A percentile compares a stretch with the other conserved stretches of the same genome.
Conservation (phyloP, 2,888 invertebrate genomes). For the Eristalis arbustorum region DNA sequence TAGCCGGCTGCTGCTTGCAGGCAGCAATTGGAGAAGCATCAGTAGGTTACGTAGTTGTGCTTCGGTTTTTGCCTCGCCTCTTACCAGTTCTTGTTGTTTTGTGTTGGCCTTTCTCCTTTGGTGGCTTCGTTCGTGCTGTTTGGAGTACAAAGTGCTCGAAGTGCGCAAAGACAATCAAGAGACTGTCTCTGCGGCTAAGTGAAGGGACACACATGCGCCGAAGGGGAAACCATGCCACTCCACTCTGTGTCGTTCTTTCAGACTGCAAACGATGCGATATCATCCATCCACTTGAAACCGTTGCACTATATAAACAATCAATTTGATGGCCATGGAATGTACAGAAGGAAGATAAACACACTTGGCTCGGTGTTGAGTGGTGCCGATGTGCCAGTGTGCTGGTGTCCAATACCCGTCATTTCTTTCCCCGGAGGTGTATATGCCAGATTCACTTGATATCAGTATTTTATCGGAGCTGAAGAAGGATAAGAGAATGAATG, state of each 20-base stretch:
- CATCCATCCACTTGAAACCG: constrained; percentile 70
- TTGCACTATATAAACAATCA: constrained; percentile 70
- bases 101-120: background rate
- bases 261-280: constrained; percentile 56
- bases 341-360: constrained; percentile 65
- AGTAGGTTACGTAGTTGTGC: constrained; percentile 12
- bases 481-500: constrained; percentile 35
- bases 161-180: constrained; percentile 61
- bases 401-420: constrained; percentile 3
- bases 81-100: constrained; percentile 44
- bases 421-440: constrained; percentile 41
- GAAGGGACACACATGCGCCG: constrained; percentile 14
- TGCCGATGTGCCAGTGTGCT: constrained; percentile 17
- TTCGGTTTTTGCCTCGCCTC: constrained; percentile 45
- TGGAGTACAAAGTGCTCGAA: constrained; percentile 54
- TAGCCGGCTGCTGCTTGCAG: constrained; percentile 5
- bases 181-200: constrained; percentile 63
- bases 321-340: constrained; percentile 70
- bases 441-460: constrained; percentile 47
- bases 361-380: constrained; percentile 57
- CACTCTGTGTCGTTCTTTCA: constrained; percentile 33
- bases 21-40: background rate
- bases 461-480: background rate
- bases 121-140: constrained; percentile 33
- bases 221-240: background rate